Evolutionary conservation across 2,113 vertebrate genomes (phyloP).

Genomic region (Microcebus murinus): DNA sequence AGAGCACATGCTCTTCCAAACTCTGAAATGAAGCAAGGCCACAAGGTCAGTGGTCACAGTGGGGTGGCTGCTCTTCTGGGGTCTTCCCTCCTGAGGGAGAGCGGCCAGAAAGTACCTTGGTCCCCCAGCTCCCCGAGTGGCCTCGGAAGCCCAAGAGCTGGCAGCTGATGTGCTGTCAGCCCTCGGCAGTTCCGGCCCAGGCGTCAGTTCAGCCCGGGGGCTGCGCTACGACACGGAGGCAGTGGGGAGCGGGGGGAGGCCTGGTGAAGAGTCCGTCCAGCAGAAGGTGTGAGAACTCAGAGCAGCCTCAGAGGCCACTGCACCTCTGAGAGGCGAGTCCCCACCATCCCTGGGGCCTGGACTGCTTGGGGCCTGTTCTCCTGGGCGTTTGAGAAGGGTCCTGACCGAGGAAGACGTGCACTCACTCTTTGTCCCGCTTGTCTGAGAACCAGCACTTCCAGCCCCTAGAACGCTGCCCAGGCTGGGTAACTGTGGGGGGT

Average conservation of each 20-base stretch:
- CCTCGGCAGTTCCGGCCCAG: not conserved
- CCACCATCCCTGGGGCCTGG: accelerated
- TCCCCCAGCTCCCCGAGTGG: not conserved
- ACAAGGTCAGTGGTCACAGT: not conserved
- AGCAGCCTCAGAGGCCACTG: not conserved
- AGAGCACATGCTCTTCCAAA: not conserved
- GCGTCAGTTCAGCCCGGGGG: not conserved
- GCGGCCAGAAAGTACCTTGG: not conserved
- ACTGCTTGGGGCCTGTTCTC: not conserved
- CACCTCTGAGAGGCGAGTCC: not conserved
- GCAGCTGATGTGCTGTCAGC: not conserved
- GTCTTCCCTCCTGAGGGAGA: not conserved
- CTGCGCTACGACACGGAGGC: not conserved
- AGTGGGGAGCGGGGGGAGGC: accelerated
- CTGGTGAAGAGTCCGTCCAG: not conserved
- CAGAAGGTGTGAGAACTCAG: not conserved
- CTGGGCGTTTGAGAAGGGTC: not conserved
- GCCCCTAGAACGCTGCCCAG: not conserved
- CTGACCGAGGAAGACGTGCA: not conserved
- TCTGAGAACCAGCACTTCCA: not conserved
- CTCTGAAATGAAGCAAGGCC: not conserved
- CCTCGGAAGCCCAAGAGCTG: not conserved
- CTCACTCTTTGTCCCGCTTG: not conserved
- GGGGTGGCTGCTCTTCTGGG: not conserved
- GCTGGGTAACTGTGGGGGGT: not conserved